phyloP scores from a whole-genome alignment of 2,797 vertebrate genomes.

The Artibeus jamaicensis region DNA sequence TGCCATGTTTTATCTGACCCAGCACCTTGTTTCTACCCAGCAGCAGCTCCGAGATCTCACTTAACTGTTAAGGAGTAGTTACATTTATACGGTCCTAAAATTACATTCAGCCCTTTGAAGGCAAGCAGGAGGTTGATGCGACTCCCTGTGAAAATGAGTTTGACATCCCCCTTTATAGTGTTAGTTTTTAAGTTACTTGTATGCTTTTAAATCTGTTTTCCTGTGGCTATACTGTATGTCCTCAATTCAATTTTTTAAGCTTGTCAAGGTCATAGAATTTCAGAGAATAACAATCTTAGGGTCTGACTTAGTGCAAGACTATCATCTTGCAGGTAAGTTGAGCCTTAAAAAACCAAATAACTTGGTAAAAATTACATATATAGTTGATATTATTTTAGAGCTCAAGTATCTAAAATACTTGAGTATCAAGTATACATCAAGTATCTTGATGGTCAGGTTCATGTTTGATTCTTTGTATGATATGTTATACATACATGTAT shows the following conservation, averaged over 20 bases:
- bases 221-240: not conserved
- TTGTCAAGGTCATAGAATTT: constrained; percentile 16
- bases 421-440: too few species aligned
- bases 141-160: too few species aligned
- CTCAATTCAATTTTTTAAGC: not conserved
- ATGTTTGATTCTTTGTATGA: not conserved
- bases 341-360: not conserved
- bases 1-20: too few species aligned
- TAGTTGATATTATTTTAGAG: not conserved
- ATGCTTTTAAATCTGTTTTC: not conserved
- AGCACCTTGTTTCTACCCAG: too few species aligned
- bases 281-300: not conserved
- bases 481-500: not conserved
- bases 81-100: too few species aligned
- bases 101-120: too few species aligned
- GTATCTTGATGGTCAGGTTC: not conserved
- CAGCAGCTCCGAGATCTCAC: too few species aligned
- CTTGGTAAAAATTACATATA: not conserved
- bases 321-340: not conserved
- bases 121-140: too few species aligned
- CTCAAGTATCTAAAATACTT: not conserved
- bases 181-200: not conserved
- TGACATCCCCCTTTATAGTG: not conserved
- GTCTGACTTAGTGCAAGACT: not conserved
- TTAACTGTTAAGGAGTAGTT: too few species aligned